These are phyloP conservation scores for Myxocyprinus asiaticus DNA, from an alignment of 2,113 vertebrate genomes.

Conservation along the genomic window DNA sequence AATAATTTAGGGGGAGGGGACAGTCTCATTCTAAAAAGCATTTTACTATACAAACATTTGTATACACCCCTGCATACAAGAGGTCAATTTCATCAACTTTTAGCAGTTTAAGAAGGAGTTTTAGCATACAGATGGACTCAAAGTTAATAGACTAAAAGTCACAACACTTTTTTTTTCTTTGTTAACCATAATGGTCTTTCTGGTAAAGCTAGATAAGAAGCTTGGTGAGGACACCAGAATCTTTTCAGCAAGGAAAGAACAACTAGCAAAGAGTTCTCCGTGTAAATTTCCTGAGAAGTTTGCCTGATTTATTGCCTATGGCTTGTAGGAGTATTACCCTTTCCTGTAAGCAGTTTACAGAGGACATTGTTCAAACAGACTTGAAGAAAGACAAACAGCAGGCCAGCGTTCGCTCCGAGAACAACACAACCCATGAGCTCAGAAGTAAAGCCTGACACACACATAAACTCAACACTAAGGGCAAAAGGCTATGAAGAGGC, in stretches of 20 bases:
- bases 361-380: constrained; percentile 27
- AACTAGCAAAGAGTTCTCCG: not conserved
- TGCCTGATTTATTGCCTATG: not conserved
- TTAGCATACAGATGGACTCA: no score
- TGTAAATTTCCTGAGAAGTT: not conserved
- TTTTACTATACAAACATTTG: no score
- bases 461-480: constrained; percentile 9
- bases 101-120: no score
- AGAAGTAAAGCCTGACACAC: constrained; percentile 25
- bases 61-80: no score
- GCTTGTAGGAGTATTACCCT: not conserved
- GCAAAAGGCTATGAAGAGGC: constrained; percentile 15
- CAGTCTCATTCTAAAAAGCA: no score
- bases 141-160: no score
- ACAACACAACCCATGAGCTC: constrained; percentile 19
- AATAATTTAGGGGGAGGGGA: no score
- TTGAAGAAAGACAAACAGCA: constrained; percentile 5
- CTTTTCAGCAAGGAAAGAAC: not conserved
- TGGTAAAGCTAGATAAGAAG: no score
- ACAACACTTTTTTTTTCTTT: no score
- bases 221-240: no score
- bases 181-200: no score
- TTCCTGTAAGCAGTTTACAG: constrained; percentile 9
- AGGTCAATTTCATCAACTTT: no score
- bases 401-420: not conserved